phyloP scores from a whole-genome alignment of 2,797 vertebrate genomes.

The Pangasius djambal region DNA sequence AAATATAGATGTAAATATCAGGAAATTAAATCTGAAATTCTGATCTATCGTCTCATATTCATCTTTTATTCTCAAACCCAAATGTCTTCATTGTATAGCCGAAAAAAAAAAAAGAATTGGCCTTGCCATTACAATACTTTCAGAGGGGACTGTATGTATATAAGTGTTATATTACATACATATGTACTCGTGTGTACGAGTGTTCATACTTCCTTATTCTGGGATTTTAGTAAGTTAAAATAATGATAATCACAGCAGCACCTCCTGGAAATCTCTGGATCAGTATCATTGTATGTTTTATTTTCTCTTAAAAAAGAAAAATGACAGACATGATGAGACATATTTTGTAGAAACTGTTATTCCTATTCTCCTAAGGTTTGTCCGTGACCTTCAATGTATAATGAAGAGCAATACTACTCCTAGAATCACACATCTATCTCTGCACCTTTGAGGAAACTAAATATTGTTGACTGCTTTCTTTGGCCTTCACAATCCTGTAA shows the following conservation, averaged over 20 bases:
- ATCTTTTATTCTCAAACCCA: not conserved
- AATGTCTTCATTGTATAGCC: not conserved
- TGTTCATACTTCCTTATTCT: not conserved
- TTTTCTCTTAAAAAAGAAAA: not conserved
- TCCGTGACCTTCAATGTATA: conserved; percentile 71
- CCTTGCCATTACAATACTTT: not conserved
- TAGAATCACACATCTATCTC: conserved; percentile 56
- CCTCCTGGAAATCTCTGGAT: not conserved
- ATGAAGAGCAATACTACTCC: conserved; percentile 69
- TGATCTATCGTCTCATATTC: not conserved
- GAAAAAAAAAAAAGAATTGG: not conserved
- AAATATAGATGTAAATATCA: too few species aligned
- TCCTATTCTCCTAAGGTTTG: not conserved
- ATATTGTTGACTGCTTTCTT: conserved; percentile 59
- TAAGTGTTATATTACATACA: too few species aligned
- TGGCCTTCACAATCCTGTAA: conserved; percentile 21
- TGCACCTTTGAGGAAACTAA: conserved; percentile 66
- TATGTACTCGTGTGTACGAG: not conserved
- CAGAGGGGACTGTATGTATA: not conserved
- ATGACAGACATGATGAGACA: not conserved
- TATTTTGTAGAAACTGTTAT: conserved; percentile 19
- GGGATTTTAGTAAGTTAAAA: too few species aligned
- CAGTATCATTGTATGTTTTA: not conserved
- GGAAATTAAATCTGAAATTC: not conserved
- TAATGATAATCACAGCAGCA: not conserved